Evolutionary conservation across 2,888 invertebrate species (phyloP).

Genomic region (Diaprepes abbreviatus): DNA sequence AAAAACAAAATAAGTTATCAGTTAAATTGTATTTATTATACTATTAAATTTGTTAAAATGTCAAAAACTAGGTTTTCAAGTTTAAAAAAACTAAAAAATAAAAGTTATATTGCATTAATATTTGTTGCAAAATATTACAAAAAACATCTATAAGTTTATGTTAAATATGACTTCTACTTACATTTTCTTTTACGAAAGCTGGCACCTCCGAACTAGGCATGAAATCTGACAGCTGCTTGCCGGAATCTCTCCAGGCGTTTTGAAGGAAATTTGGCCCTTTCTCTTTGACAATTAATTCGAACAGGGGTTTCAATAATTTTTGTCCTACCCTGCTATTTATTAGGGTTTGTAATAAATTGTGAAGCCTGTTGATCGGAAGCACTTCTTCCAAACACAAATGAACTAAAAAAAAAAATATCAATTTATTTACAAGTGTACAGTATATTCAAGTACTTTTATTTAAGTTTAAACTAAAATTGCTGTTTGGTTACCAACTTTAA

Average conservation of each 20-base stretch:
- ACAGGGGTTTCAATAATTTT: constrained; percentile 72
- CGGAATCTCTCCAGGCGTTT: constrained; percentile 71
- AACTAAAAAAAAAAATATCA: constrained; percentile 65
- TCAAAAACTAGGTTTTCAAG: no score
- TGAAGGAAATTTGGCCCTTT: constrained; percentile 72
- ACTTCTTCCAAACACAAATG: constrained; percentile 70
- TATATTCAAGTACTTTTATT: no score
- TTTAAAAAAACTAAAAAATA: no score
- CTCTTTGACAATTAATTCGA: constrained; percentile 72
- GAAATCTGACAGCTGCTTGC: constrained; percentile 71
- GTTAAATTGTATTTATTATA: no score
- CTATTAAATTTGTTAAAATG: no score
- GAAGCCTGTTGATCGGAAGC: constrained; percentile 65
- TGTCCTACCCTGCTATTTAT: constrained; percentile 61
- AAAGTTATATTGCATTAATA: no score
- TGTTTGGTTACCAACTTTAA: no score
- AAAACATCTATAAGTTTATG: no score
- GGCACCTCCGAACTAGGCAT: constrained; percentile 67
- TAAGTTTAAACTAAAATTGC: no score
- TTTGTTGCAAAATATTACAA: no score
- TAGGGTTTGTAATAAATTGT: constrained; percentile 57
- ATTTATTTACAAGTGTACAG: no score
- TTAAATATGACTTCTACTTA: constrained; percentile 56
- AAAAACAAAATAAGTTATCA: no score
- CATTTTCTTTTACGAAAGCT: constrained; percentile 69